Evolutionary conservation across 2,113 vertebrate genomes (phyloP), one percentile per base, ranked within the genome.

Genomic region (Dunckerocampus dactyliophorus): DNA sequence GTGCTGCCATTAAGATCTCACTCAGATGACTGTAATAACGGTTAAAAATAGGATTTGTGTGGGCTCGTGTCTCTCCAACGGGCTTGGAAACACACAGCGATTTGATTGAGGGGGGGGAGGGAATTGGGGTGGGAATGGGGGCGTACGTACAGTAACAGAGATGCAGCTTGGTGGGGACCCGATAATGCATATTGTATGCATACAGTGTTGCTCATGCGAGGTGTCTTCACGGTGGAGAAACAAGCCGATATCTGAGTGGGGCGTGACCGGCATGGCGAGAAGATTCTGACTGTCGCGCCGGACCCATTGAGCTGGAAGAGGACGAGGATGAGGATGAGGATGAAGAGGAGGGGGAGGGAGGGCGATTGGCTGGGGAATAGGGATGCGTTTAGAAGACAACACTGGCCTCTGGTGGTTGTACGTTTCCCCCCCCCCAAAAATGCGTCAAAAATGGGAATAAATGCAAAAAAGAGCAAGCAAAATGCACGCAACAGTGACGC

Each of bases 221-320:
- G 50, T 47, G 46, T 48, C 31, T 53, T 62, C 55, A 67, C 67
- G 59, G 46, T 69, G 59, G 48, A 71, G 69, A 82, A 77, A 74
- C 42, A 71, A 62, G 61, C 62, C 77, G 63, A 75, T 76, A 78
- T 82, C 74, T 77, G 71, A 61, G 74, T 84, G 84, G 83, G 83
- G 87, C 79, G 87, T 88, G 87, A 87, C 85, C 62, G 28, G 87
- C 82, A 88, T 88, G 74, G 85, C 19, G 80, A 88, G 71, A 67
- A 70, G 80, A 85, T 56, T 80, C 76, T 39, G 58, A 74, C 77
- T 77, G 84, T 83, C 69, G 79, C 80, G 75, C 66, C 69, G 1
- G 55, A 70, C 75, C 77, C 74, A 67, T 66, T 16, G 22, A 80
- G 75, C 51, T 19, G 71, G 65, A 71, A 62, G 24, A 28, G 24